A percentile compares a stretch with the other conserved stretches of the same genome.
Evolutionary conservation across 2,797 vertebrate species (phyloP).

Genomic region (Rhinophrynus dorsalis): DNA sequence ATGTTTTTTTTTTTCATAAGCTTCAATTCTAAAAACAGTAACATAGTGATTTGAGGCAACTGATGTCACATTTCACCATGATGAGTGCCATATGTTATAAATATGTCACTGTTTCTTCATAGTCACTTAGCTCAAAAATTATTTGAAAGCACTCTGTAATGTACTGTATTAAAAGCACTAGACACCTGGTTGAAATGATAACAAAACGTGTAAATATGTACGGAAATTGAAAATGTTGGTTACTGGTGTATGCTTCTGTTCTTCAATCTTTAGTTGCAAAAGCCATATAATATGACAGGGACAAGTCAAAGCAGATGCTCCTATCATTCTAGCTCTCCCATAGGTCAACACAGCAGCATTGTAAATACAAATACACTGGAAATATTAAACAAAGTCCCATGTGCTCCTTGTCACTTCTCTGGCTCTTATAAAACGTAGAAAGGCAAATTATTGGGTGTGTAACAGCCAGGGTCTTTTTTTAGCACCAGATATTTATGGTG

Average conservation of each 20-base stretch:
- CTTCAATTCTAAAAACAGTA: conserved; percentile 29
- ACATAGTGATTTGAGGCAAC: conserved; percentile 21
- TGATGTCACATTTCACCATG: conserved; percentile 9
- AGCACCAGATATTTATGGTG: too few species aligned
- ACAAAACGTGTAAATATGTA: conserved; percentile 40
- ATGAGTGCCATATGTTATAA: conserved; percentile 34
- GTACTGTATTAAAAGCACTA: conserved; percentile 50
- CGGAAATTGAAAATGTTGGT: conserved; percentile 21
- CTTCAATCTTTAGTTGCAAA: conserved; percentile 20
- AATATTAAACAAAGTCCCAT: too few species aligned
- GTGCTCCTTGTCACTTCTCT: too few species aligned
- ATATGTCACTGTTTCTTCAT: conserved; percentile 36
- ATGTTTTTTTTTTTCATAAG: conserved; percentile 13
- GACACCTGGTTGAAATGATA: conserved; percentile 33
- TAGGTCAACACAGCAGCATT: neutral
- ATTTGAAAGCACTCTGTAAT: conserved; percentile 39
- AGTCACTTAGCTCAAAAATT: conserved; percentile 7
- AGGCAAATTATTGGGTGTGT: too few species aligned
- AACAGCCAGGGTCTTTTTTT: too few species aligned
- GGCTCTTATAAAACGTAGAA: too few species aligned
- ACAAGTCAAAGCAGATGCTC: conserved; percentile 5
- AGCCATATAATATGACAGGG: neutral
- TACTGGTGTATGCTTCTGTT: conserved; percentile 6
- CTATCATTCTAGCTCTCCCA: neutral
- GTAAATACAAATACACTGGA: neutral